Evolutionary conservation across 2,113 vertebrate species (phyloP).

Genomic region (Rhinoptilus africanus): DNA sequence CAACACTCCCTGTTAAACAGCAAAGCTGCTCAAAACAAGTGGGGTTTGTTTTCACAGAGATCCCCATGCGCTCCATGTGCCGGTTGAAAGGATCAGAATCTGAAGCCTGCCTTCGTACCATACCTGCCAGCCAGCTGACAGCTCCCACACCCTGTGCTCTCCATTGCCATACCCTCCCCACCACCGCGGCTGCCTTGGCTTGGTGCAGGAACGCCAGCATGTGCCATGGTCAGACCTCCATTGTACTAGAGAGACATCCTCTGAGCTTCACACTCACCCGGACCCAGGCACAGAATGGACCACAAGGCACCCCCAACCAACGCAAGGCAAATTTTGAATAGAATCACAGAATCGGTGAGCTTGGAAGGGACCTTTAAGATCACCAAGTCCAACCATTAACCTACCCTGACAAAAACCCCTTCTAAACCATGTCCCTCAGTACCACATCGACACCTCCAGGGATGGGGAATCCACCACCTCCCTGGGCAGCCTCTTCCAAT

Average conservation of each 20-base stretch:
- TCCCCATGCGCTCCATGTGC: rapidly evolving
- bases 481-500: no score
- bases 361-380: no score
- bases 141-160: background rate
- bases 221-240: rapidly evolving
- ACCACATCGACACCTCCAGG: no score
- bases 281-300: rapidly evolving
- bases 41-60: background rate
- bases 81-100: background rate
- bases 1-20: background rate
- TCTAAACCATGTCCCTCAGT: no score
- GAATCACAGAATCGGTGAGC: no score
- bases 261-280: background rate
- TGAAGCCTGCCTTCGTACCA: background rate
- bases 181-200: rapidly evolving
- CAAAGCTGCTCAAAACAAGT: background rate
- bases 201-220: background rate
- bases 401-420: no score
- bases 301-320: background rate
- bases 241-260: background rate
- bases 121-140: background rate
- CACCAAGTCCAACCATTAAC: no score
- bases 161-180: background rate
- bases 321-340: background rate
- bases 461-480: no score